Percentiles rank a stretch among this genome's conserved stretches.
phyloP scores from a whole-genome alignment of 2,888 invertebrate genomes.

The Pristionchus exspectatus region DNA sequence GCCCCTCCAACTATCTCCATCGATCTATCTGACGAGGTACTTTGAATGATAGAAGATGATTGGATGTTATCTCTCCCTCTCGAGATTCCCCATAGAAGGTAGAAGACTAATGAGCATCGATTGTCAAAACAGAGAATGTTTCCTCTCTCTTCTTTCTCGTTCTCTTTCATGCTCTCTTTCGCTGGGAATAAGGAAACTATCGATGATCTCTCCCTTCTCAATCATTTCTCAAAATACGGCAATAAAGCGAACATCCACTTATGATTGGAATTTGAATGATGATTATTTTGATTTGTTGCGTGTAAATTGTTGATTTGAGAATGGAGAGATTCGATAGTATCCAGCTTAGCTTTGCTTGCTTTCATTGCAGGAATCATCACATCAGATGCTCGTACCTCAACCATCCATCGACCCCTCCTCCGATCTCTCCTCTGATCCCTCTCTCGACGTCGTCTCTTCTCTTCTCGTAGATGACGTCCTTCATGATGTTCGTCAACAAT shows the following conservation, averaged over 20 bases:
- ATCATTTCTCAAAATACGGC: not conserved
- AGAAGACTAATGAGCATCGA: not conserved
- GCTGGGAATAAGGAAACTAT: not conserved
- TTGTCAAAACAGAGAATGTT: not conserved
- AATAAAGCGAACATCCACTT: not conserved
- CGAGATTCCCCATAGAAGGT: not conserved
- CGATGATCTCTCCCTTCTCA: not conserved
- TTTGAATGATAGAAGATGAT: not conserved
- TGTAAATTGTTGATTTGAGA: not conserved
- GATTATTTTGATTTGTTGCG: not conserved
- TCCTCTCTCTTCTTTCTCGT: not conserved
- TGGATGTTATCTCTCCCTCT: not conserved
- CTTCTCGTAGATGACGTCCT: conserved; percentile 30
- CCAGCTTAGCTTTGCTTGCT: not conserved
- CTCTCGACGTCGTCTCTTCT: not conserved
- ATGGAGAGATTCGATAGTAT: not conserved
- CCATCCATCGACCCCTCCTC: not conserved
- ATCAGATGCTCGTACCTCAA: conserved; percentile 15
- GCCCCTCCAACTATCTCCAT: conserved; percentile 12
- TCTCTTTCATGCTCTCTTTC: conserved; percentile 13
- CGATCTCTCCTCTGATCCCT: not conserved
- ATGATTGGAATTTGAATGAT: not conserved
- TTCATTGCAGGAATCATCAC: not conserved
- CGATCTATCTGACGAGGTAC: conserved; percentile 48
- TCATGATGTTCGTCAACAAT: conserved; percentile 28